Conservation (phyloP, 2,113 vertebrate genomes). For the Cinclus mexicanus region DNA sequence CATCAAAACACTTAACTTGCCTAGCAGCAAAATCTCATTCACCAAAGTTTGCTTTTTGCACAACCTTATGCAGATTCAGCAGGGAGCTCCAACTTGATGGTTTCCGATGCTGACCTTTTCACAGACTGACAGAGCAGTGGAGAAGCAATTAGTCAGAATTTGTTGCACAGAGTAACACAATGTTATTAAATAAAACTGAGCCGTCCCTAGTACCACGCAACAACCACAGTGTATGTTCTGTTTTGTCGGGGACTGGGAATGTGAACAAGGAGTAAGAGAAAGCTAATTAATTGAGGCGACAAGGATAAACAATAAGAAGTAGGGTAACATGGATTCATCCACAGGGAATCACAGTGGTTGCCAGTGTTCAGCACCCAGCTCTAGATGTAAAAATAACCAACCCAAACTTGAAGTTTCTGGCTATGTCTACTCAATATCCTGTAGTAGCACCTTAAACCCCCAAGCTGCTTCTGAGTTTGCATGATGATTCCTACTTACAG, state of each 20-base stretch:
- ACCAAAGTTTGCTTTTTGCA: background rate
- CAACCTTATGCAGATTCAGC: fast-evolving
- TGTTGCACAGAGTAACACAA: background rate
- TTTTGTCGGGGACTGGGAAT: background rate
- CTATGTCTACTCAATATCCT: background rate
- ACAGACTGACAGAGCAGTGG: background rate
- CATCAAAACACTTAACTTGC: background rate
- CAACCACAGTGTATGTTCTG: background rate
- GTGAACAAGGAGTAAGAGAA: background rate
- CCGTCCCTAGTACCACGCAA: background rate
- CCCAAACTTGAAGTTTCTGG: background rate
- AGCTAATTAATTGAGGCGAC: background rate
- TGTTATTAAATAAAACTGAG: background rate
- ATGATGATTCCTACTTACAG: background rate
- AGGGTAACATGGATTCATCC: background rate
- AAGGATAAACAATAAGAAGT: background rate
- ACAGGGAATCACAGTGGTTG: background rate
- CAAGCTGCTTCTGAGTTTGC: background rate
- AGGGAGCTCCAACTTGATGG: background rate
- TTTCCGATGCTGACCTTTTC: background rate
- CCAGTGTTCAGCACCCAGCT: background rate
- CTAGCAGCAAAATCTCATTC: background rate
- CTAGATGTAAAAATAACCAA: background rate
- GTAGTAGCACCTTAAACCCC: background rate
- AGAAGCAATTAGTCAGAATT: background rate